Evolutionary conservation across 2,888 invertebrate genomes (phyloP).

Genomic region (Pheosia tremula): DNA sequence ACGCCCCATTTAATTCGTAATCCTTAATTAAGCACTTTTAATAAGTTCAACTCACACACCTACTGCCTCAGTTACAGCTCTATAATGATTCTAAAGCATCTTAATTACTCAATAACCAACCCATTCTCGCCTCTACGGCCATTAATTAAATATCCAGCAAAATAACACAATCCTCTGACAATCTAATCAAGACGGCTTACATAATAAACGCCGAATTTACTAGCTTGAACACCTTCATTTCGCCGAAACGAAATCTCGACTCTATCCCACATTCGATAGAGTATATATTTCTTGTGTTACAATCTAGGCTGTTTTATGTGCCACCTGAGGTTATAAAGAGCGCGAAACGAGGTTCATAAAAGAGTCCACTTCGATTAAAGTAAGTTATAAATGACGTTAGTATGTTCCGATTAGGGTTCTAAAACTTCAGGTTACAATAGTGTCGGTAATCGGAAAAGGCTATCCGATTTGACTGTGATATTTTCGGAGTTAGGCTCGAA

Average conservation of each 20-base stretch:
- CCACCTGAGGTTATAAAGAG: conserved; percentile 52
- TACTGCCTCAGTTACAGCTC: background rate
- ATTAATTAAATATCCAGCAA: conserved; percentile 46
- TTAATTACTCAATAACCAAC: conserved; percentile 14
- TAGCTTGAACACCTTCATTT: conserved; percentile 29
- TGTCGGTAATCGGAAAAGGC: conserved; percentile 21
- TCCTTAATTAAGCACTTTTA: background rate
- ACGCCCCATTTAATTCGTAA: background rate
- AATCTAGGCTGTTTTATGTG: conserved; percentile 38
- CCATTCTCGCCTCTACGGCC: conserved; percentile 30
- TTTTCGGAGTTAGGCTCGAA: conserved; percentile 26
- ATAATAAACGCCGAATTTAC: conserved; percentile 48
- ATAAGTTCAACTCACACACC: background rate
- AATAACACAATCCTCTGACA: conserved; percentile 41
- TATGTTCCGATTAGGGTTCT: conserved; percentile 48
- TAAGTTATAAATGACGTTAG: conserved; percentile 51
- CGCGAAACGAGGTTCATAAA: conserved; percentile 50
- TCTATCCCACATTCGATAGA: conserved; percentile 16
- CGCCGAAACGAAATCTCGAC: conserved; percentile 16
- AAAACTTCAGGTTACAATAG: conserved; percentile 33
- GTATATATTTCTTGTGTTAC: conserved; percentile 25
- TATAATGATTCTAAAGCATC: conserved; percentile 8
- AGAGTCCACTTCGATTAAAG: conserved; percentile 56
- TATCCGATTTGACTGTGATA: conserved; percentile 19
- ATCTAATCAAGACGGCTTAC: conserved; percentile 50